Conservation (phyloP, 2,113 vertebrate genomes). For the Ochotona princeps region DNA sequence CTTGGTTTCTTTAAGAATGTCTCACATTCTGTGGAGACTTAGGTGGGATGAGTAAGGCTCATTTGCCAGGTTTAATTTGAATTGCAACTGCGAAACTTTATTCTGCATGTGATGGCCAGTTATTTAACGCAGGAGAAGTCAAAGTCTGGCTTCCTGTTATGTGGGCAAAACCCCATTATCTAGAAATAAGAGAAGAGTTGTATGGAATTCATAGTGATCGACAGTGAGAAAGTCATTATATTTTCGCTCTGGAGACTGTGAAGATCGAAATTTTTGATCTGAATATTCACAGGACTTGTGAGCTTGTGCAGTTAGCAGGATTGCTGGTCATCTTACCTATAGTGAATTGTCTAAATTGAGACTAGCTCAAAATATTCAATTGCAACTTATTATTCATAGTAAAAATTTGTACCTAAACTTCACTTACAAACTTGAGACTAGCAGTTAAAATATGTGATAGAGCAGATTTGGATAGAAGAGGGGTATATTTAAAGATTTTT, state of each 20-base stretch:
- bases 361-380: neutral
- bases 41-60: neutral
- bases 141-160: neutral
- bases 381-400: neutral
- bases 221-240: neutral
- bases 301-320: neutral
- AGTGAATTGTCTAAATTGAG: neutral
- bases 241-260: neutral
- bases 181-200: neutral
- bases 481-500: too few relatives aligned
- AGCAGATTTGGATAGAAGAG: neutral
- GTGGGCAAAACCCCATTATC: neutral
- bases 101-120: neutral
- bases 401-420: neutral
- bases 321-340: neutral
- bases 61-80: slow-evolving; percentile 9
- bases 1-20: neutral
- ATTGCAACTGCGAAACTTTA: neutral
- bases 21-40: neutral
- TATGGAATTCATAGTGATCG: neutral
- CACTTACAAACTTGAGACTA: slow-evolving; percentile 1
- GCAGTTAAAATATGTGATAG: neutral
- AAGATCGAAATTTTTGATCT: neutral
- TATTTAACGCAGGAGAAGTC: neutral
- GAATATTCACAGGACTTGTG: slow-evolving; percentile 5